phyloP scores from a whole-genome alignment of 92 coral and sea anemone genomes.

The Scolanthus callimorphus region DNA sequence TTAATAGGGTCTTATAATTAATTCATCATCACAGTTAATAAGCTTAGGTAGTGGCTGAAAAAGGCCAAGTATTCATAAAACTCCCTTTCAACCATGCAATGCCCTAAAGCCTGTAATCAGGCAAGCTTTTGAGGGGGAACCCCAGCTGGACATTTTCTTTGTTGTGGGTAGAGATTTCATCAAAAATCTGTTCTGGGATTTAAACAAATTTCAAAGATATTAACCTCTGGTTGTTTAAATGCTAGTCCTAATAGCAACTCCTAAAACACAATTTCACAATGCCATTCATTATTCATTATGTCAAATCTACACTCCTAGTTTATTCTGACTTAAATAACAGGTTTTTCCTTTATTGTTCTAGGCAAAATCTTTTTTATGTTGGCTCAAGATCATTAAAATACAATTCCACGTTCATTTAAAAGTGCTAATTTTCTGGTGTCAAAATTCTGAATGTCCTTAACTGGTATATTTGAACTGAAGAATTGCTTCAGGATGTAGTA shows the following conservation, averaged over 20 bases:
- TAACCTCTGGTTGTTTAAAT: too few species aligned
- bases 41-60: not conserved
- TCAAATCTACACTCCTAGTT: too few species aligned
- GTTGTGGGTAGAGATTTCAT: not conserved
- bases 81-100: not conserved
- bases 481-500: not conserved
- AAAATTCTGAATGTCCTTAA: not conserved
- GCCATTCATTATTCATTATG: too few species aligned
- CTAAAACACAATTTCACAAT: too few species aligned
- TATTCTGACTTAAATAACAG: too few species aligned
- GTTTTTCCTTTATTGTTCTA: not conserved
- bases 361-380: not conserved
- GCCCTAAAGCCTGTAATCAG: not conserved
- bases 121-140: not conserved
- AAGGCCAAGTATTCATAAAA: not conserved
- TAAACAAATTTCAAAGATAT: not conserved
- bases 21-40: not conserved
- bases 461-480: not conserved
- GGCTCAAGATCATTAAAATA: conserved; percentile 2
- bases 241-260: too few species aligned
- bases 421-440: not conserved
- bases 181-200: too few species aligned
- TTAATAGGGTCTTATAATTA: conserved; percentile 1
- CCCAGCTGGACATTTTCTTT: not conserved
- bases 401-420: conserved; percentile 6